Evolutionary conservation across 2,113 vertebrate species (phyloP).

Genomic region (Falcunculus frontatus): DNA sequence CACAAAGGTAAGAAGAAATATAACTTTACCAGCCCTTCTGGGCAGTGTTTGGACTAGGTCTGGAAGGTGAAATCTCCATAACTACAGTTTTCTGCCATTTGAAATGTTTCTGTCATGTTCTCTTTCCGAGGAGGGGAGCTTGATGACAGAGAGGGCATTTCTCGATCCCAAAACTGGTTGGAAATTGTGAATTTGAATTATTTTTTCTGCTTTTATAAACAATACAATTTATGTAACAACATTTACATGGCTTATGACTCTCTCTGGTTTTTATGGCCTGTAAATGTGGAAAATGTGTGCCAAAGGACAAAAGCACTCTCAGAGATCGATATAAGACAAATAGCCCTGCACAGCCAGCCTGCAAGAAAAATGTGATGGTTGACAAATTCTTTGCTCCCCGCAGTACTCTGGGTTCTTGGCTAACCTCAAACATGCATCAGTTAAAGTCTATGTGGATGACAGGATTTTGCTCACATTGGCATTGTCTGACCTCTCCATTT

Average conservation of each 20-base stretch:
- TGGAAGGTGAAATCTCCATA: neutral
- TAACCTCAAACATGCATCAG: neutral
- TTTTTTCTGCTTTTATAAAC: neutral
- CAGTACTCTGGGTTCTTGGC: neutral
- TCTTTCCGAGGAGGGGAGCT: neutral
- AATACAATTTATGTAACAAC: neutral
- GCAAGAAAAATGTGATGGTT: constrained; percentile 4
- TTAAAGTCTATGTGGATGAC: neutral
- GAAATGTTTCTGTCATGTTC: neutral
- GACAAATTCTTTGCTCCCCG: neutral
- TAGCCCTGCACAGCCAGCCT: neutral
- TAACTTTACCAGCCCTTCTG: neutral
- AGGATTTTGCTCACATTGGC: neutral
- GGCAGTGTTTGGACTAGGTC: neutral
- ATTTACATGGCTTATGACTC: neutral
- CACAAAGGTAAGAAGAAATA: neutral
- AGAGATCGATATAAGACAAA: neutral
- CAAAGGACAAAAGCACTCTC: neutral
- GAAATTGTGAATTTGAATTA: neutral
- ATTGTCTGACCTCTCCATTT: constrained; percentile 15
- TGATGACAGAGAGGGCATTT: neutral
- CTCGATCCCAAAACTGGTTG: neutral
- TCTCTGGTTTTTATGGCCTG: neutral
- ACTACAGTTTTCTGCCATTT: neutral
- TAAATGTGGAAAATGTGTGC: neutral